Evolutionary conservation across 2,888 invertebrate species (phyloP), one percentile per base, ranked within the genome.

Genomic region (Dasypolia templi): DNA sequence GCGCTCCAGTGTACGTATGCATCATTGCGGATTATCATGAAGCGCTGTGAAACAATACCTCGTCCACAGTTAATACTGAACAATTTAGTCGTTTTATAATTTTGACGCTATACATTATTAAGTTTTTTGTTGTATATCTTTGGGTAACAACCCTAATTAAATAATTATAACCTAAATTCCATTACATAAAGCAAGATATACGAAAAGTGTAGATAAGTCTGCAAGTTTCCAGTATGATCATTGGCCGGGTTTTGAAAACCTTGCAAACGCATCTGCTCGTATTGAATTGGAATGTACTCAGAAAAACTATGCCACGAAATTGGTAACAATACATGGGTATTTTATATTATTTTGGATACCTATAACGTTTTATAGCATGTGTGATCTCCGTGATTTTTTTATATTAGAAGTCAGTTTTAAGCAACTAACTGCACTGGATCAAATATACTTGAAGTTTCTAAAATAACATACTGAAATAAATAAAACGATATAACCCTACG

Each of bases 21-120:
- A 77, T 80, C 73, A 81, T 86, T 87, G 51, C 64, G 87, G 84
- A 85, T 84, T 82, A 80, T 83, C 81, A 83, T 85, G 88, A 89
- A 91, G 89, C 86, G 83, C 88, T 88, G 81, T 86, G 85, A 72
- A 89, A 89, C 86, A 89, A 91, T 85, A 77, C 70, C 89, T 90
- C 86, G 90, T 89, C 87, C 88, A 90, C 90, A 90, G 89, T 90
- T 95, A 95, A 95, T 95, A 95, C 95, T 95, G 94, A 92, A 92
- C 86, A 88, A 86, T 85, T 79, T 85, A 86, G 76, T 84, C 63
- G 64, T 77, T 79, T 77, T 81, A 84, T 71, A 77, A 75, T 79
- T 77, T 85, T 81, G 79, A 80, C 72, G 85, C 76, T 81, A 79
- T 82, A 86, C 82, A 86, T 56, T 80, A 76, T 75, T 81, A 59